Conservation (phyloP, 2,888 invertebrate species). For the Leptogaster cylindrica region DNA sequence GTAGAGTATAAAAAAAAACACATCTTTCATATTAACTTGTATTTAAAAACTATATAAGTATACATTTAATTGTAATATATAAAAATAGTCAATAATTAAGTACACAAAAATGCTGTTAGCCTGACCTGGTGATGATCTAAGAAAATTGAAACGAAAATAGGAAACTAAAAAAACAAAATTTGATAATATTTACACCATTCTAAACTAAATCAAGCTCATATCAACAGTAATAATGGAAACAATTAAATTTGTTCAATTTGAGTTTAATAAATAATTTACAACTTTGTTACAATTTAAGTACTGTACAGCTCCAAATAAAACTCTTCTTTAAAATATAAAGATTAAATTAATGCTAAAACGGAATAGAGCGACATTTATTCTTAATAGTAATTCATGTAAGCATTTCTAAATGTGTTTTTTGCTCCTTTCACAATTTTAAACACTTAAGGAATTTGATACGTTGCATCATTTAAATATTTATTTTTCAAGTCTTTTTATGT, state of each 20-base stretch:
- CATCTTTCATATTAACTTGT: constrained; percentile 27
- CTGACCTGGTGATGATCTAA: constrained; percentile 4
- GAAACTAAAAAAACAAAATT: constrained; percentile 10
- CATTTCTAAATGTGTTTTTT: constrained; percentile 13
- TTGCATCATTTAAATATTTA: constrained; percentile 13
- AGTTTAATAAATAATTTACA: constrained; percentile 34
- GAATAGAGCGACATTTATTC: constrained; percentile 1
- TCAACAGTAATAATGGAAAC: constrained; percentile 28
- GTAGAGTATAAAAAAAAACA: neutral
- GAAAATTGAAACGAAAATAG: constrained; percentile 7
- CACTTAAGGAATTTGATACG: constrained; percentile 33
- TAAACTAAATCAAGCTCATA: constrained; percentile 24
- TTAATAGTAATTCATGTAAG: neutral
- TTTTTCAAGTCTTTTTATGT: constrained; percentile 36
- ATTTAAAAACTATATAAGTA: constrained; percentile 38
- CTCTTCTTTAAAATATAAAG: neutral
- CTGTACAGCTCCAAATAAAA: constrained; percentile 20
- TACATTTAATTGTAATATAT: constrained; percentile 33
- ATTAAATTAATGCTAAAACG: constrained; percentile 1
- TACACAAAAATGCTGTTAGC: constrained; percentile 35
- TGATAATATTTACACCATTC: constrained; percentile 33
- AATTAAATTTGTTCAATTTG: constrained; percentile 17
- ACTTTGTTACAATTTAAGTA: constrained; percentile 35
- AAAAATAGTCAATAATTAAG: constrained; percentile 39
- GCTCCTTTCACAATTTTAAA: constrained; percentile 3